Base-by-base conservation (phyloP, 2,888 invertebrate species). In the Eurois occulta region DNA sequence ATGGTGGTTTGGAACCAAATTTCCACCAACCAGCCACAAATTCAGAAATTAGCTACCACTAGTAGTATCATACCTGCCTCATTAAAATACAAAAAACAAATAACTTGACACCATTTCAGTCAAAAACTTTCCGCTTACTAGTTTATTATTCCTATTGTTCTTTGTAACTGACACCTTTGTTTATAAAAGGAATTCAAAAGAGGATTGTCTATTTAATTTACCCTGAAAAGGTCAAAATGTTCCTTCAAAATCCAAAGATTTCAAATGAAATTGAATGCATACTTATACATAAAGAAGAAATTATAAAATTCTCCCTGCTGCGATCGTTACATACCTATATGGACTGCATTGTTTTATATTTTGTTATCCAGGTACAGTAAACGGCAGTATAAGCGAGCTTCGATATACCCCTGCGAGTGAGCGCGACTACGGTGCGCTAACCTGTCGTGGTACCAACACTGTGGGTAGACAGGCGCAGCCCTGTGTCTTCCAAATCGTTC, bases 401-500 rank as follows among this genome's bases (percentile, higher is more conserved):
- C 97, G 98, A 89, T 99, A 99, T 93, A 98, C 98, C n/a, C 98
- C 98, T 6, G 98, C 98, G 74, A 98, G 98, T 77, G 98, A 98
- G 91, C 97, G 98, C 79, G 99, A 99, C 95, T 99, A 99, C 92
- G 99, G 99, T 0, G 98, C 98, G 0, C 94, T 99, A 81, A 98
- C 98, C 35, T 99, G 99, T 91, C 98, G 98, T 96, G 99, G 98
- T 24, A 97, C 97, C 83, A 99, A 99, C 95, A 95, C 97, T 28
- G 98, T 99, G 85, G 99, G 99, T 67, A 97, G 98, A 85, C 99
- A 99, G 94, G 97, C 97, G 83, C 98, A 98, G 87, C 98, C 99
- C 4, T 99, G 99, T 94, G 97, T 98, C 91, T 99, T 98, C 94
- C 98, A 98, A 96, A 98, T 99, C 83, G 98, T 99, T 85, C 98